Conservation (phyloP, 1,140 invertebrate genomes). For the Drosophila micromelanica region DNA sequence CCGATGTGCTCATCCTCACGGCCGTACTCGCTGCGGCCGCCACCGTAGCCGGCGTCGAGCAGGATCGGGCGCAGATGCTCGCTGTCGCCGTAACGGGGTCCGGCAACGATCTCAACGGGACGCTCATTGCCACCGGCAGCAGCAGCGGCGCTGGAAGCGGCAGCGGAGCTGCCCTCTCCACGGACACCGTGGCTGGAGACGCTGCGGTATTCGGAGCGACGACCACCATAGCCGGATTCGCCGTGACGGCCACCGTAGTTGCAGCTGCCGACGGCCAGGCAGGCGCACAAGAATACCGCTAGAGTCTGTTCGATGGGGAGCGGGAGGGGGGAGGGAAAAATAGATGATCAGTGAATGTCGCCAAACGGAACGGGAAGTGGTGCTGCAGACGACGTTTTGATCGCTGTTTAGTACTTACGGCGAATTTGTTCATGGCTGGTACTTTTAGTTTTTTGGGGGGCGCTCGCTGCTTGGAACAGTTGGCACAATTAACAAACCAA, state of each 20-base stretch:
- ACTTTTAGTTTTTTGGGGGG: conserved; percentile 43
- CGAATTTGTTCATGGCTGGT: conserved; percentile 75
- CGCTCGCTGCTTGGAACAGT: conserved; percentile 70
- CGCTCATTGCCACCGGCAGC: conserved; percentile 42
- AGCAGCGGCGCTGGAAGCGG: conserved; percentile 54
- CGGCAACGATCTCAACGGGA: conserved; percentile 67
- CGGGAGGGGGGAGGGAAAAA: no score
- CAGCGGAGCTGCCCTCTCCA: conserved; percentile 29
- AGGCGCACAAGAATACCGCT: conserved; percentile 65
- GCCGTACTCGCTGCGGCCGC: conserved; percentile 4
- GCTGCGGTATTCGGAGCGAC: neutral
- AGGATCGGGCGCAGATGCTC: conserved; percentile 41
- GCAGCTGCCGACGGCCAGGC: conserved; percentile 60
- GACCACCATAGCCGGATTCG: conserved; percentile 11
- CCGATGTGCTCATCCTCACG: conserved; percentile 15
- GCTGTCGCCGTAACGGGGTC: conserved; percentile 39
- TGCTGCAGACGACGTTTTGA: neutral
- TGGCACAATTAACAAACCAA: conserved; percentile 81
- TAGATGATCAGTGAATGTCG: conserved; percentile 21
- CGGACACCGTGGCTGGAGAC: conserved; percentile 28
- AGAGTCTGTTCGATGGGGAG: conserved; percentile 43
- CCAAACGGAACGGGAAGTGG: conserved; percentile 25
- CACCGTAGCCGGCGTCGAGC: conserved; percentile 33
- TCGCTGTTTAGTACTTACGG: conserved; percentile 58
- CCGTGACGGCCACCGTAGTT: conserved; percentile 14